Evolutionary conservation across 37 sponge, comb jelly and placozoan species (phyloP).

Genomic region (Beroe forskalii): DNA sequence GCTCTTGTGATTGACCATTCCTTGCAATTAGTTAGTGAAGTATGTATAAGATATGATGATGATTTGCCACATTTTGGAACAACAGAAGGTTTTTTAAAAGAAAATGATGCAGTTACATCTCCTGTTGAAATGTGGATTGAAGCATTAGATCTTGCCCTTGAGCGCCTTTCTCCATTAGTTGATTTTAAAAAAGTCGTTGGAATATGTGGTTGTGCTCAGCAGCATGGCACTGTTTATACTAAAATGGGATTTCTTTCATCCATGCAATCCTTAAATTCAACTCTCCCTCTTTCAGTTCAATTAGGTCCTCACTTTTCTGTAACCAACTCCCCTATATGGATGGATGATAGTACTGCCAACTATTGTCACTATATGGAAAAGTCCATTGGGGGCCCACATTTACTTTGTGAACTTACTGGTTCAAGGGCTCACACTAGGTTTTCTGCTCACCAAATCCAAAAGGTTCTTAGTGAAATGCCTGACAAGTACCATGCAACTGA

Average conservation of each 20-base stretch:
- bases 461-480: neutral
- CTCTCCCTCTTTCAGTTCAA: neutral
- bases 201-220: conserved; percentile 28
- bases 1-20: neutral
- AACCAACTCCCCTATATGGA: neutral
- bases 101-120: neutral
- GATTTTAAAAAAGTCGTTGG: neutral
- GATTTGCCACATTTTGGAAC: neutral
- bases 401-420: neutral
- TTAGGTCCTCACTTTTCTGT: neutral
- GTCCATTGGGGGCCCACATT: too few relatives aligned
- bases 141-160: neutral
- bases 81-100: neutral
- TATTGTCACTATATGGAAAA: too few relatives aligned
- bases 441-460: conserved; percentile 23
- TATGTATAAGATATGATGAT: neutral
- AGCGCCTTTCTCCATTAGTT: neutral
- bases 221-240: conserved; percentile 41
- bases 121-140: conserved; percentile 27
- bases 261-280: neutral
- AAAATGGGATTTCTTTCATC: neutral
- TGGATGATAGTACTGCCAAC: conserved; percentile 2
- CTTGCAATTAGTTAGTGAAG: neutral
- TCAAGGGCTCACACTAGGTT: conserved; percentile 26
- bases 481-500: neutral